Base-by-base conservation (phyloP, 2,888 invertebrate genomes). In the Prenolepis imparis region DNA sequence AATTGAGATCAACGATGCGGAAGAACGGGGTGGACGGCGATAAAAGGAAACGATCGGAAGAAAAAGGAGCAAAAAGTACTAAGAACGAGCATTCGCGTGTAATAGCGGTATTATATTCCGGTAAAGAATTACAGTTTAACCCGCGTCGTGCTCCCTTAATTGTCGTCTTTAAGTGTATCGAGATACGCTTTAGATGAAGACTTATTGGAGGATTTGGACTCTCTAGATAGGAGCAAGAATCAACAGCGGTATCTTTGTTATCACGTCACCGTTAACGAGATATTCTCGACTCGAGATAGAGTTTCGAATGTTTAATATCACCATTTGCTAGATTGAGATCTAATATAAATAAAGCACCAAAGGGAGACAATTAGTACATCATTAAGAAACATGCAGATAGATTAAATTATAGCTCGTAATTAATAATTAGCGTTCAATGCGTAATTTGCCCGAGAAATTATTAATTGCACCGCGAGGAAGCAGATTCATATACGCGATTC, bases 1-100 rank as follows among this genome's bases (percentile, higher is more conserved):
- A 86, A 88, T 88, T 84, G 86, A 63, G 82, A 73, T 39, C 68
- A 87, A 81, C 70, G 86, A 68, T 81, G 55, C 72, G 86, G 55
- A 77, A 77, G 24, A n/a, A 78, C n/a, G 48, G 59, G 44, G 15
- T 39, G 82, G 64, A 48, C 28, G 64, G 21, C 52, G 57, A 74
- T 41, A 36, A 74, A 75, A 64, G 28, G n/a, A 64, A 63, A 64
- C 48, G 28, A 64, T 28, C 9, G 41, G 70, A 32, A 41, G 57
- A 57, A 32, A 21, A 32, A 70, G 28, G 55, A 68, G 41, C 21
- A 12, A 78, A 70, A 72, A 52, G 39, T 15, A 39, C 28, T n/a
- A n/a, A n/a, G 68, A 21, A n/a, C 55, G 41, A 59, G 32, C 39
- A 68, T 68, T 28, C 39, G 18, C 36, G 48, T 15, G 28, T 15